Conservation (phyloP, 2,797 vertebrate genomes). For the Hydrophis major region DNA sequence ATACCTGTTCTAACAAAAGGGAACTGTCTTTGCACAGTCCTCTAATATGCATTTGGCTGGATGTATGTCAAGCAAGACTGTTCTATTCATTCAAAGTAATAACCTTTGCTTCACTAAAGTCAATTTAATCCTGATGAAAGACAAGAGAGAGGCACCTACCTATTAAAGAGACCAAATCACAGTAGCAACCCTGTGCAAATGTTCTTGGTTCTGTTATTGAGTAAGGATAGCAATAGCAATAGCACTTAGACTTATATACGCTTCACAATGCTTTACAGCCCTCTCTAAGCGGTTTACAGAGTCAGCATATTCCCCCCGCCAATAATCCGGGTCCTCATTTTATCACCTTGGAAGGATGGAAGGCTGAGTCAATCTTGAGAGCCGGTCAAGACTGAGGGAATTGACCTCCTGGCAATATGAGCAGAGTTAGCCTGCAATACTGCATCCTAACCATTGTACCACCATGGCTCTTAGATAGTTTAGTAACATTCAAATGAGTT, state of each 20-base stretch:
- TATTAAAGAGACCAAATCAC: not conserved
- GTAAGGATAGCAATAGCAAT: not conserved
- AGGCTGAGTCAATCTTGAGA: no score
- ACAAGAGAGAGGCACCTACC: not conserved
- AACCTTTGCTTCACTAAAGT: not conserved
- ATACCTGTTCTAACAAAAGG: constrained; percentile 2
- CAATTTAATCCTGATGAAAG: constrained; percentile 29
- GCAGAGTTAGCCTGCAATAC: not conserved
- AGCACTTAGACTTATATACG: not conserved
- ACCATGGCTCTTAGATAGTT: not conserved
- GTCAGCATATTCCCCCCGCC: not conserved
- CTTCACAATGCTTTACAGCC: not conserved
- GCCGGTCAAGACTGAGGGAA: not conserved
- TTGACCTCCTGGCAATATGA: not conserved
- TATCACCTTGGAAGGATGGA: not conserved
- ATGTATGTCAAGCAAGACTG: constrained; percentile 10
- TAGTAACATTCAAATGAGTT: not conserved
- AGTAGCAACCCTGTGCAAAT: not conserved
- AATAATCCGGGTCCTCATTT: not conserved
- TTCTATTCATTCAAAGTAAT: constrained; percentile 9
- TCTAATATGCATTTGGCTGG: not conserved
- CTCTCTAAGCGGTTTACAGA: no score
- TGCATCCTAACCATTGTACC: not conserved
- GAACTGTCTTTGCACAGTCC: not conserved
- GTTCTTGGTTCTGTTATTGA: not conserved